Evolutionary conservation across 1,140 invertebrate genomes (phyloP).

Genomic region (Alviniconcha marisindica): DNA sequence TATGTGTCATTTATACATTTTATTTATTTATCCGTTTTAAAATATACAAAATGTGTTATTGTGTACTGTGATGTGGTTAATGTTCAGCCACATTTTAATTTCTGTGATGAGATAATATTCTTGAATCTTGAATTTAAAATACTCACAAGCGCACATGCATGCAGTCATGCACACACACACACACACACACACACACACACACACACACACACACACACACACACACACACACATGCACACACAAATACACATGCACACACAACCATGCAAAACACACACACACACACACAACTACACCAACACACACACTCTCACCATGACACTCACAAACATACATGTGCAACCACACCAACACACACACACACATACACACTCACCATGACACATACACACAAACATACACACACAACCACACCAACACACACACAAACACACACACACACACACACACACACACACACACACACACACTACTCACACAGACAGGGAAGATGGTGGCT

Average conservation of each 20-base stretch:
- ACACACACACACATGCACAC: too few species aligned
- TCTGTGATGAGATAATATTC: too few species aligned
- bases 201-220: not conserved
- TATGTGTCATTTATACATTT: too few species aligned
- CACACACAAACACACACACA: not conserved
- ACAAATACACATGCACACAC: too few species aligned
- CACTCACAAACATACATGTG: not conserved
- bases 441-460: not conserved
- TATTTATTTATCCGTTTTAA: too few species aligned
- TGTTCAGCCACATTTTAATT: too few species aligned
- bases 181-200: not conserved
- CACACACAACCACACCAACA: not conserved
- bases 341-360: not conserved
- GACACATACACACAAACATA: not conserved
- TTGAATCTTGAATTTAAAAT: too few species aligned
- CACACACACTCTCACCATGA: not conserved
- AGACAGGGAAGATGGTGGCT: conserved; percentile 96
- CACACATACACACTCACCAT: not conserved
- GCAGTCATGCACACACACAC: too few species aligned
- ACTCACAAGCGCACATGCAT: too few species aligned
- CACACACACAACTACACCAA: not conserved
- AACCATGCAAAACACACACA: too few species aligned
- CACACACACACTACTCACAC: conserved; percentile 79
- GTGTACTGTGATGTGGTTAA: too few species aligned
- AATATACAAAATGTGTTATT: too few species aligned